A percentile compares a stretch with the other conserved stretches of the same genome.
These are phyloP conservation scores for Drosophila pachea DNA, from an alignment of 1,140 invertebrate species.

Conservation along the genomic window DNA sequence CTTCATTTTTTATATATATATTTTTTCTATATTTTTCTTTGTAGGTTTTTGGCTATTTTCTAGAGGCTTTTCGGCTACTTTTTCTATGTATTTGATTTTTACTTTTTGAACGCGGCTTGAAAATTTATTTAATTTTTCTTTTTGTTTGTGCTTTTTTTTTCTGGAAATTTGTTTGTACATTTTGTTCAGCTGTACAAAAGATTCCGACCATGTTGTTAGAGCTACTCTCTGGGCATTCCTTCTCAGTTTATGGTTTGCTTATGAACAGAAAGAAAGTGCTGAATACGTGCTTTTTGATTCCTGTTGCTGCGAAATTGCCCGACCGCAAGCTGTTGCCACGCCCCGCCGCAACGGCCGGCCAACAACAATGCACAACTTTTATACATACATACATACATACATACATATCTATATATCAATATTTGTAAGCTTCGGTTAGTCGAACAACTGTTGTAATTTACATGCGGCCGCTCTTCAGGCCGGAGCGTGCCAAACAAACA, in stretches of 20 bases:
- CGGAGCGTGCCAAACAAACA: slow-evolving; percentile 40
- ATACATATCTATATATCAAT: slow-evolving; percentile 65
- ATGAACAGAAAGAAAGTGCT: slow-evolving; percentile 30
- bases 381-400: neutral
- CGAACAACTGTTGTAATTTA: slow-evolving; percentile 66
- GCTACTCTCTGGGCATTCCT: slow-evolving; percentile 27
- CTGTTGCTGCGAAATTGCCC: slow-evolving; percentile 21
- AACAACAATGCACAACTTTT: slow-evolving; percentile 34
- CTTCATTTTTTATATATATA: no score
- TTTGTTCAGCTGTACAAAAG: neutral
- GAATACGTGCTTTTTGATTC: slow-evolving; percentile 5
- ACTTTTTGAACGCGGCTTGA: no score
- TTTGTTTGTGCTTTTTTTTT: no score
- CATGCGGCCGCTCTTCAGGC: slow-evolving; percentile 24
- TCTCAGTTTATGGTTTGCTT: slow-evolving; percentile 52
- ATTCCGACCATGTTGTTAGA: no score
- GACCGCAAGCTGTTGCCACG: slow-evolving; percentile 57
- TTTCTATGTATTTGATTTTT: no score
- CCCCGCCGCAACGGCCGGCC: neutral
- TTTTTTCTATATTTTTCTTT: no score
- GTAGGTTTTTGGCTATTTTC: no score
- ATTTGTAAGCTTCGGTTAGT: slow-evolving; percentile 62
- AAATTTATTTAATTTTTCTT: no score
- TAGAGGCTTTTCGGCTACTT: no score
- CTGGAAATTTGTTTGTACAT: no score